Conservation (phyloP, 2,888 invertebrate species). For the Microctonus aethiopoides region DNA sequence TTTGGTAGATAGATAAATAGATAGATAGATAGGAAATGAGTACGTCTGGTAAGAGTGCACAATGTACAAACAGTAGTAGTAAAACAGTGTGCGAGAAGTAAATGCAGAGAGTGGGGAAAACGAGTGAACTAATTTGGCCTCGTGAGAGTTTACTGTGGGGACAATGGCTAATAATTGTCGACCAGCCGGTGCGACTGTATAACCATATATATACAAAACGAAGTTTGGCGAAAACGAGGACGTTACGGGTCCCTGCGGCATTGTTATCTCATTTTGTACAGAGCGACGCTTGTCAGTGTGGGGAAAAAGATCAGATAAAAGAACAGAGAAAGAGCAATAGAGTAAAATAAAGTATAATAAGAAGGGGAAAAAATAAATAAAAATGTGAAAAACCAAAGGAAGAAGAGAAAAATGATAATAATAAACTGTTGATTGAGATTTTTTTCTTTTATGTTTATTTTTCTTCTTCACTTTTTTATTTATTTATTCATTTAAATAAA, state of each 20-base stretch:
- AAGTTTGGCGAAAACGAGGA: constrained; percentile 55
- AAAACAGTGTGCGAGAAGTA: too few species aligned
- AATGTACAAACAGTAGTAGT: too few species aligned
- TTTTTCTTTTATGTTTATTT: too few species aligned
- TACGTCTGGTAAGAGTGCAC: background rate
- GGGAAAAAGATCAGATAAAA: background rate
- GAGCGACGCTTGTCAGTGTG: background rate
- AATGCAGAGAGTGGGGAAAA: background rate
- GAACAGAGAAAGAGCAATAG: background rate
- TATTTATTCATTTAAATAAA: too few species aligned
- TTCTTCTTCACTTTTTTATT: too few species aligned
- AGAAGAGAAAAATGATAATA: too few species aligned
- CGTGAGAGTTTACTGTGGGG: constrained; percentile 53
- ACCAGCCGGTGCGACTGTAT: constrained; percentile 28
- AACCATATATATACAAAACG: constrained; percentile 45
- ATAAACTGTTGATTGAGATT: too few species aligned
- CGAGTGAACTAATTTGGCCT: constrained; percentile 54
- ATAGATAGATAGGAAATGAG: background rate
- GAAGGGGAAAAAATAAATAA: background rate
- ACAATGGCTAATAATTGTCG: constrained; percentile 64
- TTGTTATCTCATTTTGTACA: constrained; percentile 54
- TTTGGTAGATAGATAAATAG: constrained; percentile 10
- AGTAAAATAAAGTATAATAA: too few species aligned
- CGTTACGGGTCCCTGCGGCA: constrained; percentile 56
- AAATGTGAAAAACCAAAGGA: too few species aligned